A percentile compares a stretch with the other conserved stretches of the same genome.
Conservation (phyloP, 2,888 invertebrate species). For the Nemoura dubitans region DNA sequence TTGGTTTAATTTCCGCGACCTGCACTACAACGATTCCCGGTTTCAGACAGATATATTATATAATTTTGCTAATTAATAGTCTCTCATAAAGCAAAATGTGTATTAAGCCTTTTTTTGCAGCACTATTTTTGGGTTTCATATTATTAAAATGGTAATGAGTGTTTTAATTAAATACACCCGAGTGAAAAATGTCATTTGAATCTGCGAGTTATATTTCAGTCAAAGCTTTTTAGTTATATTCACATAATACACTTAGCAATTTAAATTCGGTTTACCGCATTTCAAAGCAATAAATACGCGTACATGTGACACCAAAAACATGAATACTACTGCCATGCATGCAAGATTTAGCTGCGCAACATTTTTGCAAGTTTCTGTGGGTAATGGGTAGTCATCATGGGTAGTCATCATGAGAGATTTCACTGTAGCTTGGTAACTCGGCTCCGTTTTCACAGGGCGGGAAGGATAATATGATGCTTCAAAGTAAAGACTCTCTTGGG, state of each 20-base stretch:
- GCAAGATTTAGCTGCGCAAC: too few relatives aligned
- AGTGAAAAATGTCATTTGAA: constrained; percentile 7
- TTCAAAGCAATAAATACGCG: not conserved
- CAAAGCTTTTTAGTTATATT: not conserved
- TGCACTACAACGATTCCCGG: not conserved
- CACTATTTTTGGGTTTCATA: not conserved
- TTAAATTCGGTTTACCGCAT: not conserved
- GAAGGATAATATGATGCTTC: too few relatives aligned
- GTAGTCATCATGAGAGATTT: too few relatives aligned
- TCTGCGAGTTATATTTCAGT: not conserved
- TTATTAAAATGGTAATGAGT: constrained; percentile 7
- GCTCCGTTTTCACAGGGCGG: too few relatives aligned
- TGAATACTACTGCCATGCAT: too few relatives aligned
- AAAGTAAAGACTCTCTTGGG: too few relatives aligned
- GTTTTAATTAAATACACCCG: not conserved
- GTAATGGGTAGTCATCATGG: too few relatives aligned
- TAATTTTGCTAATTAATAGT: not conserved
- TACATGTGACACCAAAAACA: too few relatives aligned
- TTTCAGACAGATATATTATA: not conserved
- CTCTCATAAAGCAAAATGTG: not conserved
- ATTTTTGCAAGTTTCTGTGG: too few relatives aligned
- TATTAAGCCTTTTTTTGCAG: not conserved
- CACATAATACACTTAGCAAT: not conserved
- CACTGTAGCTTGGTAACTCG: too few relatives aligned
- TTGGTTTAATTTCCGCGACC: not conserved